Percentiles rank a stretch among this genome's conserved stretches.
Evolutionary conservation across 2,888 invertebrate species (phyloP).

Genomic region (Alentia gelatinosa): DNA sequence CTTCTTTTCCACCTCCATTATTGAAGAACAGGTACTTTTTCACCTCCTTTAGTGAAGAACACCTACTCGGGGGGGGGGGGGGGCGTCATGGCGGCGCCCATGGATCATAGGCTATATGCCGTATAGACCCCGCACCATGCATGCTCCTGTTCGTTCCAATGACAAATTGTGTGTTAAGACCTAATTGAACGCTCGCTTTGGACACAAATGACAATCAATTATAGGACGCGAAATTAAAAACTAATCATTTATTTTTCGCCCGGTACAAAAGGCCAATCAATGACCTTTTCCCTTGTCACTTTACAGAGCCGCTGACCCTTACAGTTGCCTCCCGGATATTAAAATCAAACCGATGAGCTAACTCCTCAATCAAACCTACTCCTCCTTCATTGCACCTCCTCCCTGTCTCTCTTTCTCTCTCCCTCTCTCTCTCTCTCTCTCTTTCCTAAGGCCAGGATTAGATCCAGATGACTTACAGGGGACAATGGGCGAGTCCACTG

Average conservation of each 20-base stretch:
- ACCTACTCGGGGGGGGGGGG: no score
- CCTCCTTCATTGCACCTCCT: neutral
- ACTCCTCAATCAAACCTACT: slow-evolving; percentile 31
- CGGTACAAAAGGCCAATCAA: slow-evolving; percentile 35
- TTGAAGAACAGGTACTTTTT: no score
- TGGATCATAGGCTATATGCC: no score
- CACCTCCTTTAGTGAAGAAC: no score
- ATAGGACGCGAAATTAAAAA: slow-evolving; percentile 1
- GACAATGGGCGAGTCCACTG: slow-evolving; percentile 9
- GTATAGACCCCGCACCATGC: no score
- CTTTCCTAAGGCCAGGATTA: neutral
- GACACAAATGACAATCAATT: slow-evolving; percentile 26
- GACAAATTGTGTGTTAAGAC: neutral
- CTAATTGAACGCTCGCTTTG: slow-evolving; percentile 1
- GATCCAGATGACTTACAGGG: neutral
- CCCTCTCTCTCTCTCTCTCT: neutral
- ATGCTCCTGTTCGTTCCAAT: no score
- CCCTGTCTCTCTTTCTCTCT: neutral
- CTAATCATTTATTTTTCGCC: slow-evolving; percentile 37
- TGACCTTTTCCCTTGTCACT: slow-evolving; percentile 30
- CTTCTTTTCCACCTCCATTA: no score
- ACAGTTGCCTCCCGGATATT: slow-evolving; percentile 39
- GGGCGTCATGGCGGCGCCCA: no score
- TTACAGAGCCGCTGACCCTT: neutral
- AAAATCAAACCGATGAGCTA: slow-evolving; percentile 42